Percentiles rank a stretch among this genome's conserved stretches.
phyloP scores from a whole-genome alignment of 2,797 vertebrate species.

The Epinephelus coioides region DNA sequence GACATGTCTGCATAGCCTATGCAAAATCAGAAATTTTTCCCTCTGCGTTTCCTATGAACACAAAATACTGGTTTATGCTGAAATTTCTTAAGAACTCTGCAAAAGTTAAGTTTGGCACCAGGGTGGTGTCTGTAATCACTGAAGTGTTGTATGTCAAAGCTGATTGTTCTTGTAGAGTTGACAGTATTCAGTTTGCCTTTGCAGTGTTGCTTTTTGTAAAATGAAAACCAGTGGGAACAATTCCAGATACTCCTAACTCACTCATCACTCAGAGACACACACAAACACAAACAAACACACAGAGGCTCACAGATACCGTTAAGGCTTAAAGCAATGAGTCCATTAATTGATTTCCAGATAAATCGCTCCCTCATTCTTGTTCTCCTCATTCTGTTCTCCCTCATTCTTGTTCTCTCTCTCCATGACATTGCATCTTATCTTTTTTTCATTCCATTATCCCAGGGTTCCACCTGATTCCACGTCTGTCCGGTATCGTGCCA shows the following conservation, averaged over 20 bases:
- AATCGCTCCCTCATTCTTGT: not conserved
- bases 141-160: slow-evolving; percentile 37
- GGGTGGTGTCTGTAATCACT: not conserved
- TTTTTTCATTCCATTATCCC: slow-evolving; percentile 13
- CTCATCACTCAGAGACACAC: not conserved
- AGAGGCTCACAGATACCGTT: not conserved
- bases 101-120: not conserved
- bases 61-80: not conserved
- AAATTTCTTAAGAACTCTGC: too few species aligned
- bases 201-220: not conserved
- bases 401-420: not conserved
- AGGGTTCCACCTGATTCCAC: slow-evolving; percentile 97
- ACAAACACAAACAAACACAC: not conserved
- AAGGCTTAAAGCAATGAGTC: not conserved
- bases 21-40: not conserved
- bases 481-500: slow-evolving; percentile 92
- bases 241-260: not conserved
- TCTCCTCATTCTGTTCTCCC: not conserved
- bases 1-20: slow-evolving; percentile 6
- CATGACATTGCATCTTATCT: not conserved
- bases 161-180: slow-evolving; percentile 4
- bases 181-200: slow-evolving; percentile 1
- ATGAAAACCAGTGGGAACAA: not conserved
- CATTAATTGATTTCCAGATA: not conserved
- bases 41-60: not conserved